These are phyloP conservation scores for Entosphenus tridentatus DNA, from an alignment of 2,113 vertebrate genomes.

Conservation along the genomic window DNA sequence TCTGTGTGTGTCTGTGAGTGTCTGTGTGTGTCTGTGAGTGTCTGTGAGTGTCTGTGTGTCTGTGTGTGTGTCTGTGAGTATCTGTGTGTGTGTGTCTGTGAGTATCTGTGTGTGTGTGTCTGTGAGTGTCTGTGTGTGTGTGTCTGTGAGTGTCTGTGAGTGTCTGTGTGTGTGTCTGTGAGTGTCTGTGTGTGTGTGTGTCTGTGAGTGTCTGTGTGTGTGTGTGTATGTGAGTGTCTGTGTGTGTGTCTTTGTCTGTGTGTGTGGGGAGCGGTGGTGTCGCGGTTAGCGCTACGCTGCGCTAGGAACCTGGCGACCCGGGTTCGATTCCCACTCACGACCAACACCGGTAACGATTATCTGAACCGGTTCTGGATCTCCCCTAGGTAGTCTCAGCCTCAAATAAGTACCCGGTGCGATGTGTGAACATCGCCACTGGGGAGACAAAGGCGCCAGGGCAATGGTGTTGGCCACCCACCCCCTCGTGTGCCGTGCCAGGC, in stretches of 20 bases:
- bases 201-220: not conserved
- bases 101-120: not conserved
- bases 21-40: not conserved
- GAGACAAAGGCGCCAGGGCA: too few relatives aligned
- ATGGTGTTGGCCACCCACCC: too few relatives aligned
- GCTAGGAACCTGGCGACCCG: too few relatives aligned
- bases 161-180: not conserved
- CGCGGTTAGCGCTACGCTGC: too few relatives aligned
- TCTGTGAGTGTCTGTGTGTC: not conserved
- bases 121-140: not conserved
- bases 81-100: not conserved
- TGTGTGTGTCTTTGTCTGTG: not conserved
- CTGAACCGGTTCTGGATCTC: too few relatives aligned
- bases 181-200: not conserved
- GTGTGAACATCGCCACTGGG: too few relatives aligned
- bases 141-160: not conserved
- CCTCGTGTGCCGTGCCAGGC: too few relatives aligned
- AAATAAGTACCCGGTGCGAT: too few relatives aligned
- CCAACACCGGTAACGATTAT: too few relatives aligned
- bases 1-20: not conserved
- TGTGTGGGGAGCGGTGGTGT: not conserved
- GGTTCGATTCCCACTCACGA: too few relatives aligned
- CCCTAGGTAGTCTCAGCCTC: too few relatives aligned
- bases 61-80: not conserved
- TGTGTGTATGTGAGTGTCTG: not conserved